Conservation (phyloP, 1,140 invertebrate genomes). For the Cotesia vestalis region DNA sequence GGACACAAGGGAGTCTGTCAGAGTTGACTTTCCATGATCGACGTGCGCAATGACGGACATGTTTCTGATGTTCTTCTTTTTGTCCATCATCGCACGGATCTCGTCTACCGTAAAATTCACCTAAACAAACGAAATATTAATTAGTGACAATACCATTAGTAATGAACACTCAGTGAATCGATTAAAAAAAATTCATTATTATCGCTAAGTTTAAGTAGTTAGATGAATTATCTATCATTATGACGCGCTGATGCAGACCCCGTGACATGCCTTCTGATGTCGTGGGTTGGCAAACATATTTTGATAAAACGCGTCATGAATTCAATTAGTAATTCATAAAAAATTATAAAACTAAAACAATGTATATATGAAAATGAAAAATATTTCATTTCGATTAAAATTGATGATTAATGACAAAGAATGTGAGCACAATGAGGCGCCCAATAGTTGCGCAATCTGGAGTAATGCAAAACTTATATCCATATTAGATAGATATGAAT, state of each 20-base stretch:
- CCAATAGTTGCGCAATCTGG: constrained; percentile 61
- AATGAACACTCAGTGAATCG: neutral
- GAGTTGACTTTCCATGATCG: constrained; percentile 99
- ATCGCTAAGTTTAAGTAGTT: no score
- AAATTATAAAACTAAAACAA: neutral
- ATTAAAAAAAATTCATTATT: no score
- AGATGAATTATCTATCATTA: no score
- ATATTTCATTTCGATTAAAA: neutral
- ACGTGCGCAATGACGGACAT: constrained; percentile 99
- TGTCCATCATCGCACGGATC: constrained; percentile 99
- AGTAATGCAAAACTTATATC: constrained; percentile 48
- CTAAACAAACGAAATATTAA: constrained; percentile 67
- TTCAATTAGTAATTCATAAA: neutral
- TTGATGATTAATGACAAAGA: constrained; percentile 11
- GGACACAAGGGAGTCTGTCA: constrained; percentile 98
- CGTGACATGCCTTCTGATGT: constrained; percentile 50
- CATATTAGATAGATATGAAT: constrained; percentile 34
- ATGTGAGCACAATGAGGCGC: neutral
- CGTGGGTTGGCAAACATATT: constrained; percentile 47
- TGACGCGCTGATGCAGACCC: constrained; percentile 33
- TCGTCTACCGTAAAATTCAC: constrained; percentile 99
- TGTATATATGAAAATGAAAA: constrained; percentile 13
- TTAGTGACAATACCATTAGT: neutral
- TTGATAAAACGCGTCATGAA: constrained; percentile 33
- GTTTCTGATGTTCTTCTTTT: constrained; percentile 99